Percentiles rank a stretch among this genome's conserved stretches.
Conservation (phyloP, 2,888 invertebrate species). For the Drosophila stalkeri region DNA sequence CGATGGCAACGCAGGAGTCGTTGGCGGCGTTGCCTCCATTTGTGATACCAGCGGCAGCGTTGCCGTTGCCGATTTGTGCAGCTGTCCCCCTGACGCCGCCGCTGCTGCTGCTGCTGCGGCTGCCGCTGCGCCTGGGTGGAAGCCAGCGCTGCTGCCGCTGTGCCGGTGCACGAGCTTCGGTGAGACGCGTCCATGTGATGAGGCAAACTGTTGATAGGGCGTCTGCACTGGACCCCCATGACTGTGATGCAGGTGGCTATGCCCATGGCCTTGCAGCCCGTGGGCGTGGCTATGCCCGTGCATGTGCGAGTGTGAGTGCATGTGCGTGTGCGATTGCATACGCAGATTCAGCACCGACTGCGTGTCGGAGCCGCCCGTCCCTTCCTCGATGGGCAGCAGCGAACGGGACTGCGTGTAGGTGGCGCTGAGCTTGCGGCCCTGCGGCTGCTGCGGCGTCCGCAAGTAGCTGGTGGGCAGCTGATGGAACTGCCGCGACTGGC, state of each 20-base stretch:
- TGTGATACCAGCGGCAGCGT: constrained; percentile 85
- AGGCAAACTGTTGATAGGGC: constrained; percentile 73
- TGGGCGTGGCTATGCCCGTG: constrained; percentile 70
- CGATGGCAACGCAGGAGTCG: constrained; percentile 82
- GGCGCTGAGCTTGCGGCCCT: constrained; percentile 84
- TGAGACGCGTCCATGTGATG: constrained; percentile 80
- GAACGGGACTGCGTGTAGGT: constrained; percentile 85
- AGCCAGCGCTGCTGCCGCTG: constrained; percentile 82
- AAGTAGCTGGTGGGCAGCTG: constrained; percentile 86
- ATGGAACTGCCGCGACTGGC: constrained; percentile 86
- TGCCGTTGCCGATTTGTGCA: constrained; percentile 85
- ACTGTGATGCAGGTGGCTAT: constrained; percentile 56
- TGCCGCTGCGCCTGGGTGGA: constrained; percentile 60
- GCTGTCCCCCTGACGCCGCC: constrained; percentile 47
- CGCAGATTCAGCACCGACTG: constrained; percentile 82
- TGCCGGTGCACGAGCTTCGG: constrained; percentile 83
- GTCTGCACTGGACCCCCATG: constrained; percentile 51
- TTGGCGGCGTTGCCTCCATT: constrained; percentile 83
- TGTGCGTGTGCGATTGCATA: constrained; percentile 71
- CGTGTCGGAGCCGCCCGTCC: constrained; percentile 58
- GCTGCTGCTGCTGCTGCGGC: constrained; percentile 11
- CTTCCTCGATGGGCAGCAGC: constrained; percentile 85
- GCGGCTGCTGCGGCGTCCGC: constrained; percentile 84
- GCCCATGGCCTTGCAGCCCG: constrained; percentile 52
- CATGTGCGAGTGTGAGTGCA: constrained; percentile 63